Evolutionary conservation across 2,797 vertebrate genomes (phyloP), one percentile per base, ranked within the genome.

Genomic region (Poeciliopsis turneri): DNA sequence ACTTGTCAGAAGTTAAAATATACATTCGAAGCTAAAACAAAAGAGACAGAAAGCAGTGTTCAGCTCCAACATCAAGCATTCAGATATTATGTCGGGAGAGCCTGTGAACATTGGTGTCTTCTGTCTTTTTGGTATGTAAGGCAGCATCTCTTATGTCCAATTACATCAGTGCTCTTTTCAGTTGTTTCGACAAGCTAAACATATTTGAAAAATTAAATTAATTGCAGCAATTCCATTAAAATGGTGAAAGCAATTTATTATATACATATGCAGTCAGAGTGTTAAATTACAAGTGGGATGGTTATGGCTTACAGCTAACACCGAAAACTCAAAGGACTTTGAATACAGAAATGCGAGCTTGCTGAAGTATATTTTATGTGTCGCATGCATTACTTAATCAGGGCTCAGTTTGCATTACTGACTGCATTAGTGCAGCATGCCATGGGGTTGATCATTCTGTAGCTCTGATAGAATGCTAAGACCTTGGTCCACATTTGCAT

Each of bases 51-150:
- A 28, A 45, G 25, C 12, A 45, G 41, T 13, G 23, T 46, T 28
- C 41, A 70, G 41, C 41, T 46, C 41, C 68, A 70, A 46, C 41
- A 46, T 70, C 25, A n/a, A 45, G 25, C 41, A 70, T 70, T 70
- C 25, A 69, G 11, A 69, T 12, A 23, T 41, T 69, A 69, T 25
- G 12, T 69, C 12, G 7, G 2, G 66, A 69, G 39, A 69, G 23
- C 11, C 66, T n/a, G 39, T 69, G 39, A 69, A 69, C 23, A 13
- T 69, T 33, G 41, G 39, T 39, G 10, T 41, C 23, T n/a, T 68
- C 7, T 69, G 66, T 43, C 66, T 69, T 69, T 43, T 43, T 25
- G n/a, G 66, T 69, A 45, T 45, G 39, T 69, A 69, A 69, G 25
- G 20, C 23, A 43, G 23, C 39, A n/a, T 45, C 18, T 69, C 9